Conservation (phyloP, 1,140 invertebrate genomes). For the Eriocheir sinensis region DNA sequence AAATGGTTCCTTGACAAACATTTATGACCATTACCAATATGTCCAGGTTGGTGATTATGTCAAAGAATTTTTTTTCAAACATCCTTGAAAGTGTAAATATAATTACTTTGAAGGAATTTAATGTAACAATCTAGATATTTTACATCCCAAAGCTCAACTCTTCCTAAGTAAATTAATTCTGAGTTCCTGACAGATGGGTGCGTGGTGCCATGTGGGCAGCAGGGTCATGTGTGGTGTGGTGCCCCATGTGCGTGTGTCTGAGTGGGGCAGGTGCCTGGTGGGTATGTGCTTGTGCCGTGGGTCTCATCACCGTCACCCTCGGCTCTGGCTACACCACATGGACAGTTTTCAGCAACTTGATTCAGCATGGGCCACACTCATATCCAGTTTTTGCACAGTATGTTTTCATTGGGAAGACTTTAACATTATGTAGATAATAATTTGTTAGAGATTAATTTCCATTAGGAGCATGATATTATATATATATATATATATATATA, state of each 20-base stretch:
- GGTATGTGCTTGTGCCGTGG: conserved; percentile 73
- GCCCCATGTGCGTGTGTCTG: conserved; percentile 72
- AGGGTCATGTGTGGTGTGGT: conserved; percentile 72
- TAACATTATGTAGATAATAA: too few relatives aligned
- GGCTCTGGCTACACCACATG: conserved; percentile 72
- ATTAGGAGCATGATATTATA: too few relatives aligned
- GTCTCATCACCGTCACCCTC: conserved; percentile 70
- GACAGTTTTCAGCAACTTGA: conserved; percentile 69
- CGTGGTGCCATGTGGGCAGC: conserved; percentile 70
- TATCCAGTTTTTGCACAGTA: conserved; percentile 71
- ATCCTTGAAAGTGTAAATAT: too few relatives aligned
- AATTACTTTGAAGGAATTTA: too few relatives aligned
- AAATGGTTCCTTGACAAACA: conserved; percentile 74
- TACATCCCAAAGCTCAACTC: not conserved
- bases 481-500: not conserved
- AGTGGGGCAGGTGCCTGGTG: conserved; percentile 75
- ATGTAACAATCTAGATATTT: not conserved
- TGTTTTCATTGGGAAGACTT: not conserved
- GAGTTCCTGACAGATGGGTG: conserved; percentile 57
- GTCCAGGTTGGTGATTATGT: conserved; percentile 51
- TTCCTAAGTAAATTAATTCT: too few relatives aligned
- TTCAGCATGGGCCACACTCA: conserved; percentile 64
- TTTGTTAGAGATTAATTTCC: not conserved
- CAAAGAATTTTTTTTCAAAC: not conserved
- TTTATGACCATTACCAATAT: conserved; percentile 63